Evolutionary conservation across 92 coral and sea anemone genomes (phyloP).

Genomic region (Porites lobata): DNA sequence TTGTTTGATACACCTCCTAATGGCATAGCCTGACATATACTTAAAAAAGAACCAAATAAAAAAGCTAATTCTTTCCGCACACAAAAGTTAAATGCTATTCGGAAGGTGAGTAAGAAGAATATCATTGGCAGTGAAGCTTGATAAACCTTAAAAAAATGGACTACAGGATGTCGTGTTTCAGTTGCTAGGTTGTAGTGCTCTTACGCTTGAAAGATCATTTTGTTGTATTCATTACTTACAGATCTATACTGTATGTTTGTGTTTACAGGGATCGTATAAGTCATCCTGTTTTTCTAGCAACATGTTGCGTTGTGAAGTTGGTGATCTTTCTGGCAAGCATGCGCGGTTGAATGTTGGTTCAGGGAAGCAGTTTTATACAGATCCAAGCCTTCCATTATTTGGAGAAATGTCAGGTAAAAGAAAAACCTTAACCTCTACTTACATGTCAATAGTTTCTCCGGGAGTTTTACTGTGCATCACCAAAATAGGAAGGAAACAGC

Average conservation of each 20-base stretch:
- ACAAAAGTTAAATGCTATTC: too few species aligned
- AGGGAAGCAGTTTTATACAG: slow-evolving; percentile 80
- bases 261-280: slow-evolving; percentile 79
- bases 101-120: too few species aligned
- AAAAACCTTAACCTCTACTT: neutral
- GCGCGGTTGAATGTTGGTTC: slow-evolving; percentile 74
- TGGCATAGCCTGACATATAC: too few species aligned
- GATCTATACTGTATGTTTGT: neutral
- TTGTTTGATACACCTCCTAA: too few species aligned
- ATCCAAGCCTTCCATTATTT: slow-evolving; percentile 80
- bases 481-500: too few species aligned
- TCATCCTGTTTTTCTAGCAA: slow-evolving; percentile 78
- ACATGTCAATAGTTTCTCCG: neutral
- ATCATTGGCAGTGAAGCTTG: too few species aligned
- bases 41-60: too few species aligned
- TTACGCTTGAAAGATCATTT: neutral
- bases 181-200: too few species aligned
- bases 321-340: slow-evolving; percentile 87
- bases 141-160: too few species aligned
- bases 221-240: neutral
- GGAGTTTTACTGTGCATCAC: too few species aligned
- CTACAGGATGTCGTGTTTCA: too few species aligned
- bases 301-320: slow-evolving; percentile 92
- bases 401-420: slow-evolving; percentile 77
- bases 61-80: too few species aligned